Percentiles rank a stretch among this genome's conserved stretches.
These are phyloP conservation scores for Steromphala cineraria DNA, from an alignment of 2,888 invertebrate species.

Conservation along the genomic window DNA sequence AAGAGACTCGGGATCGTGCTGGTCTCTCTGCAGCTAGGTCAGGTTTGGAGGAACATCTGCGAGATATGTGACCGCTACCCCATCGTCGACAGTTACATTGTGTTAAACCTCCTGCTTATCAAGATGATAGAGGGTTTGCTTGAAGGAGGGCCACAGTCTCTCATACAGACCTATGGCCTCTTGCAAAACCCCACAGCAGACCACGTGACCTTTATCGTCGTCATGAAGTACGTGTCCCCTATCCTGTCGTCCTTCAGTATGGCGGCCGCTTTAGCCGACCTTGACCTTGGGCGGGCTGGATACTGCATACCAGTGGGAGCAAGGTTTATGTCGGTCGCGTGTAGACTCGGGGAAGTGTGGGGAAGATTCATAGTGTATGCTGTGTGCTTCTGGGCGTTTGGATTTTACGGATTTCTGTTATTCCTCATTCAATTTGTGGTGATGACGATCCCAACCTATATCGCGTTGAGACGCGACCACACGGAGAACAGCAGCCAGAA, in stretches of 20 bases:
- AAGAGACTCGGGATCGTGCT: neutral
- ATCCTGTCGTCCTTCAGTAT: neutral
- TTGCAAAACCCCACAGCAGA: neutral
- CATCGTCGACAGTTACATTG: conserved; percentile 15
- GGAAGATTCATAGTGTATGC: conserved; percentile 4
- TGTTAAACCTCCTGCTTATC: neutral
- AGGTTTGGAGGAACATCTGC: neutral
- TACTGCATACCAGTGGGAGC: neutral
- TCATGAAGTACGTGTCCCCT: conserved; percentile 1
- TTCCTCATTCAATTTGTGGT: neutral
- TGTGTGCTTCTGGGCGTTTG: neutral
- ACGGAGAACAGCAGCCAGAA: neutral
- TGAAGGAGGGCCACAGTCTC: conserved; percentile 17
- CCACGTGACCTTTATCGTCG: neutral
- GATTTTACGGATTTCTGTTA: neutral
- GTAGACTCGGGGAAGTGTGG: conserved; percentile 19
- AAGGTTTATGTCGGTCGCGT: neutral
- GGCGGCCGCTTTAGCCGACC: conserved; percentile 1
- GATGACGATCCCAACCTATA: conserved; percentile 6
- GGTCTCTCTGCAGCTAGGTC: conserved; percentile 3
- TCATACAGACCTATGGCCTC: conserved; percentile 8
- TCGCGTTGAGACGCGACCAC: neutral
- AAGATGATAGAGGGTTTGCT: conserved; percentile 20
- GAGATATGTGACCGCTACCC: conserved; percentile 2
- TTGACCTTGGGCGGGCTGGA: neutral